These are phyloP conservation scores for Connochaetes taurinus DNA, from an alignment of 2,113 vertebrate species.

Conservation along the genomic window DNA sequence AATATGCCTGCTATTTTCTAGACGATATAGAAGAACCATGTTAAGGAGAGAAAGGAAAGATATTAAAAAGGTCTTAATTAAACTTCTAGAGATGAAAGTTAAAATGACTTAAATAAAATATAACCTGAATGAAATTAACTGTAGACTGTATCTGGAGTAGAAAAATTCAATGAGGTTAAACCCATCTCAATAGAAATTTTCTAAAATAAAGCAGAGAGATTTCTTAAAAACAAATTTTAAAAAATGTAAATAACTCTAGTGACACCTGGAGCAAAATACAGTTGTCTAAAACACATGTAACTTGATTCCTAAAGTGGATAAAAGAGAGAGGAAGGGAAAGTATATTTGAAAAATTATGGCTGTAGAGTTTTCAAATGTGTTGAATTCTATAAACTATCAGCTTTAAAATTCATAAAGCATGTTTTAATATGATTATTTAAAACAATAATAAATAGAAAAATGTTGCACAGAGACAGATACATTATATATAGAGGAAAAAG, in stretches of 20 bases:
- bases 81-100: background rate
- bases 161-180: background rate
- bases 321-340: background rate
- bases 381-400: background rate
- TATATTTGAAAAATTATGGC: background rate
- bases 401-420: background rate
- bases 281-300: background rate
- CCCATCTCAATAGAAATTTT: background rate
- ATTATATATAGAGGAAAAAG: background rate
- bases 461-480: background rate
- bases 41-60: background rate
- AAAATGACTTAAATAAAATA: background rate
- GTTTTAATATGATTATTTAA: background rate
- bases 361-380: background rate
- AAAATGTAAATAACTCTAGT: background rate
- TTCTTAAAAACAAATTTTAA: background rate
- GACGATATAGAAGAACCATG: background rate
- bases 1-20: background rate
- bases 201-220: background rate
- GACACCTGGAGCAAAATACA: background rate
- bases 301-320: background rate
- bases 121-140: background rate
- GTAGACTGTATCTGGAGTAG: background rate
- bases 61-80: background rate
- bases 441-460: background rate